These are phyloP conservation scores for Zaprionus lachaisei DNA, from an alignment of 1,140 invertebrate genomes.

Conservation along the genomic window DNA sequence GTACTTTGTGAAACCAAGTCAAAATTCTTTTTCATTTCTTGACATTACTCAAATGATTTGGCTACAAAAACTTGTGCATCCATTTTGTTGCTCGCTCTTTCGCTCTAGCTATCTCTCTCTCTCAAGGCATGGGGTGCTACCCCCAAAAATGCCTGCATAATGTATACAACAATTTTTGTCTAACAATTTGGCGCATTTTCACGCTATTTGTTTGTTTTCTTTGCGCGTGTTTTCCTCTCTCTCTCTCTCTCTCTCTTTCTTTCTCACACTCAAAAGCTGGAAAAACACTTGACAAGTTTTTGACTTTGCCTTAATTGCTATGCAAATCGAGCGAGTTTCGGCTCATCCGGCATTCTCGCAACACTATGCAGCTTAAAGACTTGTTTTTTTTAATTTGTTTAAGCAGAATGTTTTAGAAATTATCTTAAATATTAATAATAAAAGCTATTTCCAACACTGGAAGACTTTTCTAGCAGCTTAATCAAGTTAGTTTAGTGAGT, in stretches of 20 bases:
- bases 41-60: constrained; percentile 74
- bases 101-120: background rate
- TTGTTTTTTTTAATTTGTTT: too few relatives aligned
- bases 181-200: constrained; percentile 81
- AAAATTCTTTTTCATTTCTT: constrained; percentile 57
- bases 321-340: constrained; percentile 56
- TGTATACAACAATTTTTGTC: constrained; percentile 67
- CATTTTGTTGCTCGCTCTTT: background rate
- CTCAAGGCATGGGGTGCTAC: constrained; percentile 7
- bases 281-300: constrained; percentile 68
- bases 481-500: too few relatives aligned
- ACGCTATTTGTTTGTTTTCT: constrained; percentile 72
- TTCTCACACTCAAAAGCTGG: background rate
- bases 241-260: too few relatives aligned
- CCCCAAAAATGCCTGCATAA: constrained; percentile 53
- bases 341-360: background rate
- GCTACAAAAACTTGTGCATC: constrained; percentile 57
- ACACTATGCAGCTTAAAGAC: too few relatives aligned
- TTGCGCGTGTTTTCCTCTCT: background rate
- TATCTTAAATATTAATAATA: background rate
- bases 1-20: constrained; percentile 15
- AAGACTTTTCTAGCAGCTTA: background rate
- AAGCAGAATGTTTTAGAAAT: background rate
- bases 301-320: constrained; percentile 67
- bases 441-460: background rate